Conservation (phyloP, 2,113 vertebrate species). For the Odontophorus gujanensis region DNA sequence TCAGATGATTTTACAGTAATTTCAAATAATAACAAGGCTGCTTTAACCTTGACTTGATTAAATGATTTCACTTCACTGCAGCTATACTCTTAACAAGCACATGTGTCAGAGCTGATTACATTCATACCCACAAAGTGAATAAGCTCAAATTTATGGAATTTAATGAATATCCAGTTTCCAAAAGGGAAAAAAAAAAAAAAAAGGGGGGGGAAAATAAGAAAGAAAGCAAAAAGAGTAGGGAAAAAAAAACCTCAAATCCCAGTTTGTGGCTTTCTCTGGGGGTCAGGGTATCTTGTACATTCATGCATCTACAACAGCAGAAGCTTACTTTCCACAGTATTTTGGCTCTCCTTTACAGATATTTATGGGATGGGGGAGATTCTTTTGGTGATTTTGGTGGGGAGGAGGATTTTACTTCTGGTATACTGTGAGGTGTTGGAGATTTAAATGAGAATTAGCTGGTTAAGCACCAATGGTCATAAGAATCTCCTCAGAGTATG, state of each 20-base stretch:
- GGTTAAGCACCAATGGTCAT: neutral
- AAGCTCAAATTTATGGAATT: neutral
- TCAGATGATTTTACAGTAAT: neutral
- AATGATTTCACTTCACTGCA: neutral
- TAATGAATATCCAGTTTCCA: neutral
- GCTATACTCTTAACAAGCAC: neutral
- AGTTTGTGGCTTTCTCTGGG: neutral
- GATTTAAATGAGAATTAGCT: neutral
- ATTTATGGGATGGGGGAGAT: no score
- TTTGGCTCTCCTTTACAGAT: neutral
- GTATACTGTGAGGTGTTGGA: neutral
- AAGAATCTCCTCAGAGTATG: neutral
- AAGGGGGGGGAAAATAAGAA: no score
- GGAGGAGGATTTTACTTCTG: neutral
- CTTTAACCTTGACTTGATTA: neutral
- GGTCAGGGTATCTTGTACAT: neutral
- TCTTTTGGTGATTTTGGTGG: neutral
- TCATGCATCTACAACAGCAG: neutral
- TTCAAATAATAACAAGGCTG: neutral
- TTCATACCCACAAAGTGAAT: neutral
- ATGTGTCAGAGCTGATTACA: neutral
- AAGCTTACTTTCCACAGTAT: neutral
- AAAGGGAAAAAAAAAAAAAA: neutral
- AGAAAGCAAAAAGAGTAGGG: neutral
- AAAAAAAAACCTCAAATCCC: neutral